Percentiles rank a stretch among this genome's conserved stretches.
Evolutionary conservation across 2,797 vertebrate species (phyloP).

Genomic region (Danionella dracula): DNA sequence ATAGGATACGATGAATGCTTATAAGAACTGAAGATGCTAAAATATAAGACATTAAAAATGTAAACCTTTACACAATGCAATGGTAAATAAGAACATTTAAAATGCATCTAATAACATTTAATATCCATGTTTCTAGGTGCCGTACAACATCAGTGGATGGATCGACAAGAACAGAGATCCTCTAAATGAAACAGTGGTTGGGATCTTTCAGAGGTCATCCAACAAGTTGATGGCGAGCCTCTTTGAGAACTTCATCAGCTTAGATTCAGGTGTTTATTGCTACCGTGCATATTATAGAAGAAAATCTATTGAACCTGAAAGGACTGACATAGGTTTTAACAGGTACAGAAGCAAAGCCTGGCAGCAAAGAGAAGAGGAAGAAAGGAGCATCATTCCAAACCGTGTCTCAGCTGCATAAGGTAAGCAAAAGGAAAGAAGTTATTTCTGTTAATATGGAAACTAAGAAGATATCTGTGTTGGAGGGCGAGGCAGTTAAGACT

Average conservation of each 20-base stretch:
- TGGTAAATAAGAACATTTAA: neutral
- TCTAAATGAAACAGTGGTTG: conserved; percentile 86
- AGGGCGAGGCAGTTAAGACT: conserved; percentile 84
- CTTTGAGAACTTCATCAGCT: conserved; percentile 80
- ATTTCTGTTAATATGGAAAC: neutral
- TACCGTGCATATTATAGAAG: neutral
- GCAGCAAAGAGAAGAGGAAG: conserved; percentile 83
- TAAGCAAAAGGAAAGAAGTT: conserved; percentile 48
- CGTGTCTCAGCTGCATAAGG: conserved; percentile 91
- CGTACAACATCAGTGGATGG: conserved; percentile 88
- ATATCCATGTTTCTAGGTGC: conserved; percentile 68
- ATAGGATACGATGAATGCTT: neutral
- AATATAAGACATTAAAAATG: no score
- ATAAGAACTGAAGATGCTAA: neutral
- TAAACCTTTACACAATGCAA: neutral
- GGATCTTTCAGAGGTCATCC: conserved; percentile 85
- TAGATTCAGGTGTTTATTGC: conserved; percentile 68
- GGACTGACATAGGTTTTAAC: conserved; percentile 21
- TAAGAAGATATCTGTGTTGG: conserved; percentile 28
- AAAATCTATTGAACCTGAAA: neutral
- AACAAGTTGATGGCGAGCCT: conserved; percentile 83
- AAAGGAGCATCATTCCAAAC: conserved; percentile 92
- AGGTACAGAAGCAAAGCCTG: conserved; percentile 70
- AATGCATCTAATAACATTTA: neutral
- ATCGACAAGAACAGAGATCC: conserved; percentile 93